Conservation (phyloP, 2,888 invertebrate genomes). For the Pharmacophagus antenor region DNA sequence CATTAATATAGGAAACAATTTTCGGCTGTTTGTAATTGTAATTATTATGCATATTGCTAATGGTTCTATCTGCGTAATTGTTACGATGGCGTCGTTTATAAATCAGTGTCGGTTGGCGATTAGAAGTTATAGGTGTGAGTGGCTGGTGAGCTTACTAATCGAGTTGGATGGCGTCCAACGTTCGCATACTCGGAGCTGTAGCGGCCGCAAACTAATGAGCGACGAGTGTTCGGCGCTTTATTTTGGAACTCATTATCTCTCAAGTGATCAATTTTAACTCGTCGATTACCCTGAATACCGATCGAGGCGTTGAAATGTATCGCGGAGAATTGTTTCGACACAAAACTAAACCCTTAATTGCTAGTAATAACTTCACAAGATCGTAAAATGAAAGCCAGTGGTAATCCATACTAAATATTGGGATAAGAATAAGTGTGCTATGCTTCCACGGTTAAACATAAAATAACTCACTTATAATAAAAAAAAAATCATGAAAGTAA, state of each 20-base stretch:
- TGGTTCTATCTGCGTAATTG: constrained; percentile 17
- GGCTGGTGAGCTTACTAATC: constrained; percentile 51
- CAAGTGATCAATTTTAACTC: constrained; percentile 75
- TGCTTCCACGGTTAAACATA: no score
- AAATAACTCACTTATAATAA: no score
- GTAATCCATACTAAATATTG: no score
- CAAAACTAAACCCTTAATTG: not conserved
- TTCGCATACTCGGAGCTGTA: constrained; percentile 54
- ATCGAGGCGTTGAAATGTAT: constrained; percentile 47
- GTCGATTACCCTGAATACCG: constrained; percentile 34
- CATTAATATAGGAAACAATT: no score
- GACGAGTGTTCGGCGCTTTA: constrained; percentile 72
- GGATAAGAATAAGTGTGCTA: no score
- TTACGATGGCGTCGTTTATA: constrained; percentile 42
- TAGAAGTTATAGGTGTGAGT: constrained; percentile 47
- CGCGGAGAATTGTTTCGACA: not conserved
- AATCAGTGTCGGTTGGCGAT: constrained; percentile 48
- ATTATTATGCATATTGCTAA: not conserved
- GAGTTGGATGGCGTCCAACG: constrained; percentile 65
- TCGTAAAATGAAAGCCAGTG: not conserved
- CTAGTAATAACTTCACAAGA: no score
- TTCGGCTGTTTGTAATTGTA: not conserved
- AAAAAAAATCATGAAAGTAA: no score
- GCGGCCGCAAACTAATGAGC: constrained; percentile 63
- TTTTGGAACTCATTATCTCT: constrained; percentile 78